Percentiles rank a stretch among this genome's conserved stretches.
These are phyloP conservation scores for Micoletzkya japonica DNA, from an alignment of 2,888 invertebrate genomes.

Conservation along the genomic window DNA sequence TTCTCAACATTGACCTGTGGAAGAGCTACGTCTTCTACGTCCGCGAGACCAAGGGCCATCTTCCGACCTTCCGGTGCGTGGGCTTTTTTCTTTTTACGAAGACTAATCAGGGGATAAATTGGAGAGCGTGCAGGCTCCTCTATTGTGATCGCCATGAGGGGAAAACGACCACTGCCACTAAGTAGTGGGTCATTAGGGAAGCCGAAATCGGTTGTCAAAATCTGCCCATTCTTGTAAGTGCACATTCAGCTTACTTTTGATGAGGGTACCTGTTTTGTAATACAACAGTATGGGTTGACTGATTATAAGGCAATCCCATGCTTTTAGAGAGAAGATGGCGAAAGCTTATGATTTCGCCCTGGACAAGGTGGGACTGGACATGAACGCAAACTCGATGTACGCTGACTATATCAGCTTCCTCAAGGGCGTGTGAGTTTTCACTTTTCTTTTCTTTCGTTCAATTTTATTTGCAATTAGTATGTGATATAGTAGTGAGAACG, in stretches of 20 bases:
- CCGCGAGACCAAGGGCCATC: slow-evolving; percentile 91
- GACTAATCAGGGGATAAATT: neutral
- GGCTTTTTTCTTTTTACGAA: neutral
- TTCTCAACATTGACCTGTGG: slow-evolving; percentile 98
- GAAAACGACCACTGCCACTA: too few species aligned
- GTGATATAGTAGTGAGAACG: neutral
- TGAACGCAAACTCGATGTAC: slow-evolving; percentile 94
- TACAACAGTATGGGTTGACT: neutral
- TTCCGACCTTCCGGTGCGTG: slow-evolving; percentile 81
- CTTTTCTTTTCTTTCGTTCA: slow-evolving; percentile 4
- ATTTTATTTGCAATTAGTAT: neutral
- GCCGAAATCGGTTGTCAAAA: neutral
- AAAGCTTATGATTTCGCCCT: slow-evolving; percentile 98
- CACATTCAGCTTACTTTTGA: neutral
- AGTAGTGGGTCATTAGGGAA: too few species aligned
- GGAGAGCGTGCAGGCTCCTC: neutral
- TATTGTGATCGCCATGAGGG: too few species aligned
- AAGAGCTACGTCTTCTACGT: slow-evolving; percentile 95
- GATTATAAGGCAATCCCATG: neutral
- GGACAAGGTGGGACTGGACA: slow-evolving; percentile 91
- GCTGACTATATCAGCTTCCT: slow-evolving; percentile 95
- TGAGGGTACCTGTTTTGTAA: neutral
- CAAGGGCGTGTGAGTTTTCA: slow-evolving; percentile 66
- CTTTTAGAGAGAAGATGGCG: slow-evolving; percentile 91
- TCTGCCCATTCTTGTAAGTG: neutral